phyloP scores from a whole-genome alignment of 2,113 vertebrate species.

The Amphilophus citrinellus region DNA sequence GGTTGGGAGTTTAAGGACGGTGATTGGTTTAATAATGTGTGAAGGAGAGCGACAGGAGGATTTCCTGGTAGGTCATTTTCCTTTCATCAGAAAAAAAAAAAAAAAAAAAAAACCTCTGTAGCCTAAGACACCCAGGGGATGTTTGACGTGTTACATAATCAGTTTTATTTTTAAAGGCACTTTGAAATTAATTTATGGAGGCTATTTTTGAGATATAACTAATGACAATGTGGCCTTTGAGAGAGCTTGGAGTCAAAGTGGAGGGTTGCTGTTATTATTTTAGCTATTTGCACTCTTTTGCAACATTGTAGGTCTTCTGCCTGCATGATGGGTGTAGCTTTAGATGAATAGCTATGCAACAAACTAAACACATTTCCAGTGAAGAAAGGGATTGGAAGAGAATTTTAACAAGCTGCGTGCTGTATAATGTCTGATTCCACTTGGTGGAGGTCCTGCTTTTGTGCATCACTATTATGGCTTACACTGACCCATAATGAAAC shows the following conservation, averaged over 20 bases:
- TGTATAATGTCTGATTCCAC: background rate
- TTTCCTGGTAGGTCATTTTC: slow-evolving; percentile 67
- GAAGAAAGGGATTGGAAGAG: background rate
- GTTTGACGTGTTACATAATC: slow-evolving; percentile 48
- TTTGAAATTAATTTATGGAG: slow-evolving; percentile 5
- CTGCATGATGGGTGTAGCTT: background rate
- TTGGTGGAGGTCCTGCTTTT: background rate
- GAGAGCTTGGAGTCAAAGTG: slow-evolving; percentile 16
- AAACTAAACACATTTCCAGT: background rate
- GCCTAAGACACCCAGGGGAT: slow-evolving; percentile 24
- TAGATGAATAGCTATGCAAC: background rate
- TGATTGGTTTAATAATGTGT: slow-evolving; percentile 69
- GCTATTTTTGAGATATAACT: slow-evolving; percentile 24
- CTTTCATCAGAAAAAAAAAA: slow-evolving; percentile 58
- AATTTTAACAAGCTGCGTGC: background rate
- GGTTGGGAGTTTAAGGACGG: slow-evolving; percentile 62
- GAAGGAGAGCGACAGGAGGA: slow-evolving; percentile 54
- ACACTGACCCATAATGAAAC: slow-evolving; percentile 2
- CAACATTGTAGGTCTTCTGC: background rate
- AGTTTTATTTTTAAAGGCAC: slow-evolving; percentile 39
- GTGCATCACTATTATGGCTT: background rate
- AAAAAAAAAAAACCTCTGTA: slow-evolving; percentile 17
- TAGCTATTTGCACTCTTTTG: background rate
- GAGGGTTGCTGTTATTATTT: slow-evolving; percentile 2
- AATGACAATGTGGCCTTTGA: slow-evolving; percentile 27